Conservation (phyloP, 2,113 vertebrate genomes). For the Lynx canadensis region DNA sequence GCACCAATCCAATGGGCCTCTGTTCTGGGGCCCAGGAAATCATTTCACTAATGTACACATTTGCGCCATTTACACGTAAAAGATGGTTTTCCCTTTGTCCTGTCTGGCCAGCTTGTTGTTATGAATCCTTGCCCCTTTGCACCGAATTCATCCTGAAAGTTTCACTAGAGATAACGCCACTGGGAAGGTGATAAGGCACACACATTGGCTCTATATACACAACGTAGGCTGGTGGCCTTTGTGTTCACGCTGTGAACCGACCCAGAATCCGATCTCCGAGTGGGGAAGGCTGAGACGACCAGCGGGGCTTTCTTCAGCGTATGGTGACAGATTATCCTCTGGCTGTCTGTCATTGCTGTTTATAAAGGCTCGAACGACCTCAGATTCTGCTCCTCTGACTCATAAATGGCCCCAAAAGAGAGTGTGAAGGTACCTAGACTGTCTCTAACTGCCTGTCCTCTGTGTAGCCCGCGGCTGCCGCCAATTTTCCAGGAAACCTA, state of each 20-base stretch:
- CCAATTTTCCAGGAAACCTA: neutral
- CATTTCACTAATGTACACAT: neutral
- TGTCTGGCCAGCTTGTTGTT: neutral
- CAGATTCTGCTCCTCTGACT: neutral
- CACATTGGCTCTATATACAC: neutral
- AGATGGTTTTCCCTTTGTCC: neutral
- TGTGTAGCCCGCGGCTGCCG: neutral
- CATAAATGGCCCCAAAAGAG: neutral
- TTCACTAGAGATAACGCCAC: neutral
- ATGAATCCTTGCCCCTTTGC: neutral
- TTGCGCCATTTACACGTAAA: neutral
- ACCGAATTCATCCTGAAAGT: neutral
- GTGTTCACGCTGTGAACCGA: conserved; percentile 30
- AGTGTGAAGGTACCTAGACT: neutral
- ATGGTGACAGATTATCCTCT: neutral
- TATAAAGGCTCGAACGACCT: neutral
- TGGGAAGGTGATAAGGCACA: neutral
- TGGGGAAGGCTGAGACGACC: neutral
- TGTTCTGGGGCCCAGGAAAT: neutral
- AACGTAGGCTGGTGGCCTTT: neutral
- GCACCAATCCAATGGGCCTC: neutral
- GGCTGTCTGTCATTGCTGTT: neutral
- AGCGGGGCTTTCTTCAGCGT: neutral
- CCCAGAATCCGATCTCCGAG: neutral
- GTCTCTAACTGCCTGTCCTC: neutral